These are phyloP conservation scores for Periphyllus acericola DNA, from an alignment of 2,888 invertebrate genomes.

Conservation along the genomic window DNA sequence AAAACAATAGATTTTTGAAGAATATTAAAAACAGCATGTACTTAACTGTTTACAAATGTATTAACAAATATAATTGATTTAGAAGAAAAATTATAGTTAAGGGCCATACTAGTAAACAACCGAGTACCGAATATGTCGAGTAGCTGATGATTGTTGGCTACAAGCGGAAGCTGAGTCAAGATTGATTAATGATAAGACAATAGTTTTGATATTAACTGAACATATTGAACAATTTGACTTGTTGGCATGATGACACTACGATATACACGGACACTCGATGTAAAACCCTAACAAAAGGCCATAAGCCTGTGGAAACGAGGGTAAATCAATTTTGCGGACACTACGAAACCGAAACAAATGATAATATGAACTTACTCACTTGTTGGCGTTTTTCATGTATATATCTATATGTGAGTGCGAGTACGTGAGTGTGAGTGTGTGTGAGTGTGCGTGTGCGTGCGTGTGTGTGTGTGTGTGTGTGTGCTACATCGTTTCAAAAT, in stretches of 20 bases:
- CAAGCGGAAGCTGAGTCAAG: background rate
- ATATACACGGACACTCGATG: background rate
- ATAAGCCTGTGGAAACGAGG: background rate
- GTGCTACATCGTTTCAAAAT: slow-evolving; percentile 51
- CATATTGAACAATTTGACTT: background rate
- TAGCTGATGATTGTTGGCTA: background rate
- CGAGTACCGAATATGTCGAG: background rate
- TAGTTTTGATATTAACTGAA: background rate
- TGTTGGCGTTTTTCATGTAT: slow-evolving; percentile 51
- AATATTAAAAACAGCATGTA: background rate
- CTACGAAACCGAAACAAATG: slow-evolving; percentile 29
- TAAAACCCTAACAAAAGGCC: background rate
- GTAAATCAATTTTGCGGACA: slow-evolving; percentile 12
- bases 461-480: background rate
- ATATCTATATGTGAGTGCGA: background rate
- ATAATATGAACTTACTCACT: slow-evolving; percentile 55
- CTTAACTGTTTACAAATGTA: background rate
- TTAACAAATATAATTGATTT: background rate
- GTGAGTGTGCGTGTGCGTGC: background rate
- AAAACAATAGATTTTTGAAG: background rate
- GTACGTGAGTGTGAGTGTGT: background rate
- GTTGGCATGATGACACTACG: background rate
- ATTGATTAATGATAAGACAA: slow-evolving; percentile 10
- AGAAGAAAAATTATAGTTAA: background rate
- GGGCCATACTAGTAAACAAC: background rate